phyloP scores from a whole-genome alignment of 2,888 invertebrate genomes.

The Lingula anatina region DNA sequence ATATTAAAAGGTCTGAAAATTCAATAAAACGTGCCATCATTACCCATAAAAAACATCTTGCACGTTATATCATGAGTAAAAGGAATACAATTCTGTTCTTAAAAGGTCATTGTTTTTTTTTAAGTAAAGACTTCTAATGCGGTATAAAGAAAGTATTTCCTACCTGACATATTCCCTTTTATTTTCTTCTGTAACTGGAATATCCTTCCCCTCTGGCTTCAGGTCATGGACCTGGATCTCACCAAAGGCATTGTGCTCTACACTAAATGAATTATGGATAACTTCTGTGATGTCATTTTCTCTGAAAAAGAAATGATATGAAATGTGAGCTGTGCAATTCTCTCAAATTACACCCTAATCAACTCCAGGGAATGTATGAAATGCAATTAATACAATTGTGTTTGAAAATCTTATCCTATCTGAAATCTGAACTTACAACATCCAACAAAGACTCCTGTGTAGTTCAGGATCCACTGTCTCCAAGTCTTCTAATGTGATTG shows the following conservation, averaged over 20 bases:
- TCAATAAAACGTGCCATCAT: background rate
- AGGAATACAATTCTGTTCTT: no score
- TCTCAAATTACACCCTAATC: no score
- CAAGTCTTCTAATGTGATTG: slow-evolving; percentile 87
- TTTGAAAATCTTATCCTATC: no score
- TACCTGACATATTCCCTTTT: slow-evolving; percentile 73
- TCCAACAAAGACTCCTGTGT: slow-evolving; percentile 91
- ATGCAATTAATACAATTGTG: no score
- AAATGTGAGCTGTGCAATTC: no score
- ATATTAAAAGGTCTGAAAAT: background rate
- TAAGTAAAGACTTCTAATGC: no score
- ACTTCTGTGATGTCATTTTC: slow-evolving; percentile 56
- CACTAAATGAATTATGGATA: slow-evolving; percentile 85
- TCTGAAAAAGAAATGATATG: slow-evolving; percentile 42
- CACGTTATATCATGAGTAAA: no score
- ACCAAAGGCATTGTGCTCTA: slow-evolving; percentile 93
- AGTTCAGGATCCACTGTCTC: slow-evolving; percentile 93
- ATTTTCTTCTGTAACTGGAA: slow-evolving; percentile 85
- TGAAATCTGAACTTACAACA: slow-evolving; percentile 95
- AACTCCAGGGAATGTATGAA: no score
- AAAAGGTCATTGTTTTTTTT: no score
- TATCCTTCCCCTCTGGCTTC: slow-evolving; percentile 79
- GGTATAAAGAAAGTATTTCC: no score
- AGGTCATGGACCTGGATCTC: slow-evolving; percentile 86
- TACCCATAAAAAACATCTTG: background rate